Percentiles rank a stretch among this genome's conserved stretches.
These are phyloP conservation scores for Channa maculata DNA, from an alignment of 2,113 vertebrate species.

Conservation along the genomic window DNA sequence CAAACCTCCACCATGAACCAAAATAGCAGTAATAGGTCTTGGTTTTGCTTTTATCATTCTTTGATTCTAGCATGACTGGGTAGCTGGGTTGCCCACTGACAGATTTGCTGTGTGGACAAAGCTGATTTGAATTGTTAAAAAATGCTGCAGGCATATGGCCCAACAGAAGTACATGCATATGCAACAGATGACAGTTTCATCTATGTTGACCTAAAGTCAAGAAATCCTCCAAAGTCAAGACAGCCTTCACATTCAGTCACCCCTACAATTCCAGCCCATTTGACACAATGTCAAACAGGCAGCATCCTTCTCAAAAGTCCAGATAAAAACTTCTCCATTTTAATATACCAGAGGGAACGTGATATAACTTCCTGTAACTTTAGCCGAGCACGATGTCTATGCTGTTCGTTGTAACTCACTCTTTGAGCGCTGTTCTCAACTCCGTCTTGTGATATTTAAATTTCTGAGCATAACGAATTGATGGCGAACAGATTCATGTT, in stretches of 20 bases:
- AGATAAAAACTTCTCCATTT: background rate
- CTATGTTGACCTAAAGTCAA: conserved; percentile 55
- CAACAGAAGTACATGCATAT: conserved; percentile 83
- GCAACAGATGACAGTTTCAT: conserved; percentile 65
- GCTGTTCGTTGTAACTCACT: background rate
- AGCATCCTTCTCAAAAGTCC: conserved; percentile 27
- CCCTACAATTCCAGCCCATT: conserved; percentile 6
- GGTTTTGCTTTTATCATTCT: background rate
- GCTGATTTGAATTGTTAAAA: conserved; percentile 82
- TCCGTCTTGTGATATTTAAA: background rate
- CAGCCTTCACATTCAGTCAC: conserved; percentile 42
- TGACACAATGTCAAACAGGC: background rate
- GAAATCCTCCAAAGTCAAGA: conserved; percentile 49
- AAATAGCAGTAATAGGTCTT: background rate
- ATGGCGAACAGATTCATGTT: background rate
- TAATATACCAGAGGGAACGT: background rate
- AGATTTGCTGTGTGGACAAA: conserved; percentile 45
- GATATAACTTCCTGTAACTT: conserved; percentile 4
- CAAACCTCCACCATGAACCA: background rate
- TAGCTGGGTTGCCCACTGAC: conserved; percentile 1
- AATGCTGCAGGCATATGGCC: conserved; percentile 71
- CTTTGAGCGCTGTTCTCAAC: background rate
- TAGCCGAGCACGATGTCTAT: background rate
- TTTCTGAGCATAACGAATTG: conserved; percentile 3
- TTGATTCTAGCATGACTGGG: conserved; percentile 2